Evolutionary conservation across 2,113 vertebrate genomes (phyloP), one percentile per base, ranked within the genome.

Genomic region (Typhlomys cinereus): DNA sequence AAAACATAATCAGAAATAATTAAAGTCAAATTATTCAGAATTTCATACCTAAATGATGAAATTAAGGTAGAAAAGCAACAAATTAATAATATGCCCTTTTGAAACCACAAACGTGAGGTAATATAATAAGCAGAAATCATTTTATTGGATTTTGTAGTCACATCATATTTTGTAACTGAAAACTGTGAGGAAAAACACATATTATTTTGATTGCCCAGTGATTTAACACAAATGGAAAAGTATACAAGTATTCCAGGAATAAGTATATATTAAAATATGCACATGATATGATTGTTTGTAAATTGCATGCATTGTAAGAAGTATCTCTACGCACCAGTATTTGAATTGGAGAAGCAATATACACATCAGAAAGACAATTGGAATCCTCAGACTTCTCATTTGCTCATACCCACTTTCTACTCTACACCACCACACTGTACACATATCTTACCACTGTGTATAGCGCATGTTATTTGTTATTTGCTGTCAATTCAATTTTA

Each of bases 21-120:
- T 36, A 54, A 10, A 78, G 31, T 46, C n/a, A 66, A 36, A 59
- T 84, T 80, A 74, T 73, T 36, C 74, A 14, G 67, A 41, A 92
- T 71, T 84, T 80, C 41, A 50, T 5, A 14, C n/a, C 80, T 13
- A 74, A 29, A 4, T 44, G 2, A 1, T 41, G 1, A 85, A 25
- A 85, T 71, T 61, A 52, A 91, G 29, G 9, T 67, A 71, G 44
- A 59, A 84, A 75, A 41, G 31, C 85, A 31, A 50, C 79, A 21
- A 61, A 62, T 64, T 21, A 74, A 62, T 80, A 29, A 4, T 89
- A 34, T 62, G 25, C 9, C 50, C 70, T 81, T 54, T 29, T 67
- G 11, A 69, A 15, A 17, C 23, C 2, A 59, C 34, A 66, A 52
- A 80, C 64, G 54, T 31, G 11, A 69, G 20, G 10, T 73, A 9